A percentile compares a stretch with the other conserved stretches of the same genome.
phyloP scores from a whole-genome alignment of 2,113 vertebrate species.

The Alethe castanea region DNA sequence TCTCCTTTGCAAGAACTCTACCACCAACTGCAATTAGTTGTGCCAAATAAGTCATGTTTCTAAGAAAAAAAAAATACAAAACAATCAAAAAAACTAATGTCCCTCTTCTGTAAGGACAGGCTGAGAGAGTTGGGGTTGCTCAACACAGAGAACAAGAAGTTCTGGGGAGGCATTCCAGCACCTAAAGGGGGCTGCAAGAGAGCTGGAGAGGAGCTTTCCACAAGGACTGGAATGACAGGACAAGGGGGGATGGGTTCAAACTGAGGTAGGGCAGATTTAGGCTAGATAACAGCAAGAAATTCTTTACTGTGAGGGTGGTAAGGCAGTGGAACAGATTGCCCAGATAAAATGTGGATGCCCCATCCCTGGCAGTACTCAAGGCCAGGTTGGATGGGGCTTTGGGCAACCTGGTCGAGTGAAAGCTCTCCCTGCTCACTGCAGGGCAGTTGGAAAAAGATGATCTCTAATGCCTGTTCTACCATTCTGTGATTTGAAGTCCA shows the following conservation, averaged over 20 bases:
- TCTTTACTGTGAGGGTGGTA: neutral
- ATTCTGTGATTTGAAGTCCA: neutral
- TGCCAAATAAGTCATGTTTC: neutral
- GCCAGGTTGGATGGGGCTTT: neutral
- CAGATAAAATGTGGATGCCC: neutral
- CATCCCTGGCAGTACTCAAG: neutral
- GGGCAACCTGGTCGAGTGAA: no score
- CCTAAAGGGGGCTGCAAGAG: neutral
- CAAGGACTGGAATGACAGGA: neutral
- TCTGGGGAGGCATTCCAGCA: neutral
- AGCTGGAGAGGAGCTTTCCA: neutral
- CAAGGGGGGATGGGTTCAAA: neutral
- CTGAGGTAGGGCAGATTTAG: neutral
- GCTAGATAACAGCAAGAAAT: neutral
- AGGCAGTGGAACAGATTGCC: neutral
- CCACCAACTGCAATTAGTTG: neutral
- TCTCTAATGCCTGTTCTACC: neutral
- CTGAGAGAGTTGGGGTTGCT: neutral
- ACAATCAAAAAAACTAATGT: neutral
- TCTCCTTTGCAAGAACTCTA: neutral
- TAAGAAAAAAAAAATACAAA: neutral
- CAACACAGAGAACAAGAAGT: neutral
- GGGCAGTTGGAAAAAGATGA: neutral
- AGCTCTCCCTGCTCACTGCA: neutral
- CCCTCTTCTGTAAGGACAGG: neutral